These are phyloP conservation scores for Drosophila nr. fundita DNA, from an alignment of 2,888 invertebrate species.

Conservation along the genomic window DNA sequence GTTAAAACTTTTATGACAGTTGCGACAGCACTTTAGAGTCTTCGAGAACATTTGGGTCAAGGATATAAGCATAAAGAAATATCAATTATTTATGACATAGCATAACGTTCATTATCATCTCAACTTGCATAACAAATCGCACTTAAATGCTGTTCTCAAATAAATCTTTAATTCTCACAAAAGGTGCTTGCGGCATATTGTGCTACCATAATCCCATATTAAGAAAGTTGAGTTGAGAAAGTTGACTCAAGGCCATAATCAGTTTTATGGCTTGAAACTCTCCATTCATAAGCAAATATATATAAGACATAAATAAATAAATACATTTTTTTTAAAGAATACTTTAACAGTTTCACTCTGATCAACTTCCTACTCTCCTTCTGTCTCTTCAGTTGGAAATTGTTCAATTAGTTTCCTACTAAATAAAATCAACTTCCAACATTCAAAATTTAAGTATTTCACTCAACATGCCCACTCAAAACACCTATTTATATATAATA, in stretches of 20 bases:
- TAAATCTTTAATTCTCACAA: neutral
- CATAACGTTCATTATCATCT: neutral
- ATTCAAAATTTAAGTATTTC: neutral
- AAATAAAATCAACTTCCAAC: neutral
- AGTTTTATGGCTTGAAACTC: neutral
- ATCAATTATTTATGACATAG: neutral
- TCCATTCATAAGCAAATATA: neutral
- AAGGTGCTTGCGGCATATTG: rapidly evolving
- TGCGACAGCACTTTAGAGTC: neutral
- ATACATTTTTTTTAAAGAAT: rapidly evolving
- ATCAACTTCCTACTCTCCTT: rapidly evolving
- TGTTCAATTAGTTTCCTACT: neutral
- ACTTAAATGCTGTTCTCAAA: neutral
- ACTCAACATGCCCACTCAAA: neutral
- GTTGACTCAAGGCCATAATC: neutral
- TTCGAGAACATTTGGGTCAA: conserved; percentile 5
- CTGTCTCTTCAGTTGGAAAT: neutral
- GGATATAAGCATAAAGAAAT: neutral
- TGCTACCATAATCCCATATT: neutral
- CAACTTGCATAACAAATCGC: neutral
- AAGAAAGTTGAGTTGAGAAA: neutral
- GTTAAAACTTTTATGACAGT: neutral
- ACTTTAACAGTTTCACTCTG: neutral
- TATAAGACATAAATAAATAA: neutral
- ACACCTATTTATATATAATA: neutral